A percentile compares a stretch with the other conserved stretches of the same genome.
These are phyloP conservation scores for Apodemia hepburni DNA, from an alignment of 2,888 invertebrate genomes.

Conservation along the genomic window DNA sequence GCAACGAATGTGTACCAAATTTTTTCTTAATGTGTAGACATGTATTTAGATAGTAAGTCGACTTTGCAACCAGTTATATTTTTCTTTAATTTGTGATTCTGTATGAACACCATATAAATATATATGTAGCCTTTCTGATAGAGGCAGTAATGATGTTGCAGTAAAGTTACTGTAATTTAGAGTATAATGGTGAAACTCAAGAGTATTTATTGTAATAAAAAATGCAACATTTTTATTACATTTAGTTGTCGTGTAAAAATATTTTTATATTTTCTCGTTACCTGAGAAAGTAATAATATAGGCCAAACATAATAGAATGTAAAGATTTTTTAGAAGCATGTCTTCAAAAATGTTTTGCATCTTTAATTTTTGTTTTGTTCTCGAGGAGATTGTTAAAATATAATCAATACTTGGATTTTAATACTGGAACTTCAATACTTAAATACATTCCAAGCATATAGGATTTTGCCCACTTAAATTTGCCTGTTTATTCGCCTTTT, in stretches of 20 bases:
- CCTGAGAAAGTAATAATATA: background rate
- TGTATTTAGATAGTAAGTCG: constrained; percentile 71
- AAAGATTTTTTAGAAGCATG: too few relatives aligned
- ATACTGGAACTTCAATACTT: too few relatives aligned
- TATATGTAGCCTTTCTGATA: background rate
- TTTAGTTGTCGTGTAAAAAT: background rate
- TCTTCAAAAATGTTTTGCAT: too few relatives aligned
- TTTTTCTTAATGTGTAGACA: constrained; percentile 60
- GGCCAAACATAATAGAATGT: background rate
- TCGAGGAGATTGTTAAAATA: too few relatives aligned
- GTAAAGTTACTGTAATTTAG: constrained; percentile 1
- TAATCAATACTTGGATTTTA: too few relatives aligned
- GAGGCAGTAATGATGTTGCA: background rate
- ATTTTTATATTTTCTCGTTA: background rate
- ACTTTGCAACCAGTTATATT: constrained; percentile 40
- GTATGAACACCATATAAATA: background rate
- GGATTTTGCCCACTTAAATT: too few relatives aligned
- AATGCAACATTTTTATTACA: background rate
- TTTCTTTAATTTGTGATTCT: constrained; percentile 11
- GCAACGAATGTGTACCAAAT: constrained; percentile 80
- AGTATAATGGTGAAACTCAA: background rate
- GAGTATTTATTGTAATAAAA: constrained; percentile 2
- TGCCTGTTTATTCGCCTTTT: too few relatives aligned
- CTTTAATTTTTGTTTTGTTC: too few relatives aligned
- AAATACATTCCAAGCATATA: too few relatives aligned